Evolutionary conservation across 2,888 invertebrate genomes (phyloP), one percentile per base, ranked within the genome.

Genomic region (Spicauda simplicius): DNA sequence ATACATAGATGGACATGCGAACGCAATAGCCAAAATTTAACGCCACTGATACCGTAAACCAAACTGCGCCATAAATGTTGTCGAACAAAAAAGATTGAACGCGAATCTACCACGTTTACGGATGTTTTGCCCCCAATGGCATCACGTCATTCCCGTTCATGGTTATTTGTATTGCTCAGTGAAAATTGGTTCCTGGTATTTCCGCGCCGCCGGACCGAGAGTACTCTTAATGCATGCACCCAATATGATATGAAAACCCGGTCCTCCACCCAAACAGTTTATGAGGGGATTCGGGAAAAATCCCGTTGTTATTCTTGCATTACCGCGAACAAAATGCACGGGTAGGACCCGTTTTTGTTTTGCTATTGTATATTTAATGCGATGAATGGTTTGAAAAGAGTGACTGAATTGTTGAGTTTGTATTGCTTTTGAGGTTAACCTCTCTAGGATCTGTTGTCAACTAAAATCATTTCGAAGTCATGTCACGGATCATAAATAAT

Each of bases 221-320:
- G 76, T 69, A 61, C 75, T 77, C 75, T 77, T 84, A 81, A 81
- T 82, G 77, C 76, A 76, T 77, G 77, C 80, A 80, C 73, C 79
- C 76, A 75, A 76, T 74, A 75, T 74, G 77, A 80, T 84, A 81
- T 79, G 77, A 80, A 80, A 77, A 78, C 76, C 74, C 73, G 77
- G 77, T 80, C 76, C 74, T 80, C 77, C 76, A 79, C 75, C 76
- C 77, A 78, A 82, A 83, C 77, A 78, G 80, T 84, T 84, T 85
- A 82, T 77, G 80, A 81, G 80, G 85, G 84, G 83, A 77, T 73
- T 76, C 77, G 67, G 72, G 74, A 77, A 81, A 80, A 74, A 79
- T 73, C 79, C 37, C 79, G 65, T 74, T 85, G 84, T 86, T 87
- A 78, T 85, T 87, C 78, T 86, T 84, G 77, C 82, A 85, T 88